Percentiles rank a stretch among this genome's conserved stretches.
Evolutionary conservation across 2,113 vertebrate genomes (phyloP).

Genomic region (Chiloscyllium plagiosum): DNA sequence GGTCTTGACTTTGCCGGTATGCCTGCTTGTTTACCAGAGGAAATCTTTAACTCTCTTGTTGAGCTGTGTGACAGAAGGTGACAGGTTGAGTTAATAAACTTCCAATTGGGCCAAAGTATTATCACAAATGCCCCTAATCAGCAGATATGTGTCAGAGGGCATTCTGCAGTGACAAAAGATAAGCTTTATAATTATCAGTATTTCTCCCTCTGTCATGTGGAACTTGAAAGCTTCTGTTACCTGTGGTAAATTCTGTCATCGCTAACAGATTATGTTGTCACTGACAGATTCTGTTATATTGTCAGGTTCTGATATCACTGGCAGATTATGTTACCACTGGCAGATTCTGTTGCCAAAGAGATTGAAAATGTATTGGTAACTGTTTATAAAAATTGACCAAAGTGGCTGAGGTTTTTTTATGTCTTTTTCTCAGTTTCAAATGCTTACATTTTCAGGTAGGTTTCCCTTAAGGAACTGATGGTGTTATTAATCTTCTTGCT

Average conservation of each 20-base stretch:
- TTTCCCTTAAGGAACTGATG: not conserved
- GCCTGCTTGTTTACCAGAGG: not conserved
- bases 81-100: not conserved
- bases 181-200: not conserved
- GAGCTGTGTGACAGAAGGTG: not conserved
- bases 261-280: not conserved
- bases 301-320: not conserved
- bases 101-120: not conserved
- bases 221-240: not conserved
- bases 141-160: not conserved
- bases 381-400: not conserved
- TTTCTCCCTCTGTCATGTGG: not conserved
- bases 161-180: not conserved
- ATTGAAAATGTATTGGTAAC: not conserved
- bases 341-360: not conserved
- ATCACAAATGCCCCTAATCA: not conserved
- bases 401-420: not conserved
- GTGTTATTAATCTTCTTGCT: not conserved
- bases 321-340: not conserved
- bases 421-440: not conserved
- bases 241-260: not conserved
- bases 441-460: not conserved
- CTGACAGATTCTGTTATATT: not conserved
- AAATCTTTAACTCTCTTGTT: not conserved
- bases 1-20: not conserved